Evolutionary conservation across 2,888 invertebrate species (phyloP), one percentile per base, ranked within the genome.

Genomic region (Melinaea menophilus): DNA sequence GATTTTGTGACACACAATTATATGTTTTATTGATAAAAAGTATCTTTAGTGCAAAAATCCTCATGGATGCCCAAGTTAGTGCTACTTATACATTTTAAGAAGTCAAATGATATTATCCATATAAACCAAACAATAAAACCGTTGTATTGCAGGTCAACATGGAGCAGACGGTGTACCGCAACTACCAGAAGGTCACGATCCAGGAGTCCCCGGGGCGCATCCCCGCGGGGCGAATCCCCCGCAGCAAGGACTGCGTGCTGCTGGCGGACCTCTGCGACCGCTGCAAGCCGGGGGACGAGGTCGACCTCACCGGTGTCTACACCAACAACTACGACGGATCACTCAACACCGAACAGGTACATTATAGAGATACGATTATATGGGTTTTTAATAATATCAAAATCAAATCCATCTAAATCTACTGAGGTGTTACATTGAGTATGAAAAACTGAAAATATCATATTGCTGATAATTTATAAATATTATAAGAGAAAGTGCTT

Each of bases 151-250:
- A 98, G 94, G 95, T 99, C 35, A 99, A 99, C 82, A 99, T 99
- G 97, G 99, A 99, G 80, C 95, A 99, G 95, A 99, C 99, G 0
- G 86, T 99, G 5, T 99, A 99, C 84, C 94, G 99, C 60, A 99
- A 99, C 89, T 99, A 99, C 81, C 99, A 99, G 86, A 96, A 98
- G 78, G 94, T 99, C 48, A 99, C 98, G 0, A 92, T 99, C 69
- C 99, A 99, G 90, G 99, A 99, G 89, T 98, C 98, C 3, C 99
- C 99, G 0, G 98, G 99, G 0, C 95, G 98, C 72, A 98, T 99
- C 61, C 98, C 99, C 0, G 98, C 99, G 0, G 99, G 99, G 7
- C 94, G 99, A 47, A 95, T 99, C 63, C 99, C 99, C 0, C 93
- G 99, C 5, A 98, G 98, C 62, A 99, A 99, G 86, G 99, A 99